A percentile compares a stretch with the other conserved stretches of the same genome.
Conservation (phyloP, 2,888 invertebrate species). For the Ypsolopha sequella region DNA sequence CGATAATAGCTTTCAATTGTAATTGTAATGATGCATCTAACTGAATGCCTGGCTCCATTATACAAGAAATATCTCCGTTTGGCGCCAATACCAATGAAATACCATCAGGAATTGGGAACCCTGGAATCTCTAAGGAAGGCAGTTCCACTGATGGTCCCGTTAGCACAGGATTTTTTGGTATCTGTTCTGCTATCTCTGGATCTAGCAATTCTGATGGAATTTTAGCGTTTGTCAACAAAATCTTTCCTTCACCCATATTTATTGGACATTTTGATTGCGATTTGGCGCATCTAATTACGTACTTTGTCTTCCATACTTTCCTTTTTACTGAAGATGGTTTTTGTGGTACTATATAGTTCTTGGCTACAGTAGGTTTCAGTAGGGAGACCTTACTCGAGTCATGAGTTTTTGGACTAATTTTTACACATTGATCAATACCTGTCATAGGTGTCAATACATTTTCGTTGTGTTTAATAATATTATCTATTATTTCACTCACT, state of each 20-base stretch:
- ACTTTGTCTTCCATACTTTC: conserved; percentile 16
- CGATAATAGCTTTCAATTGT: not conserved
- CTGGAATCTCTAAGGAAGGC: not conserved
- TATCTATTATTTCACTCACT: too few relatives aligned
- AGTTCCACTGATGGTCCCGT: not conserved
- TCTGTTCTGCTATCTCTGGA: conserved; percentile 9
- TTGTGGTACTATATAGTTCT: conserved; percentile 3
- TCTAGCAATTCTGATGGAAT: conserved; percentile 19
- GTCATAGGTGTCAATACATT: too few relatives aligned
- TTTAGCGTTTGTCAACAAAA: conserved; percentile 41
- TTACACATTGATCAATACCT: too few relatives aligned
- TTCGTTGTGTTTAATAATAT: too few relatives aligned
- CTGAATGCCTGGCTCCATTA: not conserved
- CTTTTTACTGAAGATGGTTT: conserved; percentile 21
- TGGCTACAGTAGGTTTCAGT: too few relatives aligned
- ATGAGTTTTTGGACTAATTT: too few relatives aligned
- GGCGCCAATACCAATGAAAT: conserved; percentile 23
- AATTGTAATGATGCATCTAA: not conserved
- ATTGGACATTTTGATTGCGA: conserved; percentile 11
- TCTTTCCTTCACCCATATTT: conserved; percentile 43
- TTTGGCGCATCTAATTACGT: conserved; percentile 17
- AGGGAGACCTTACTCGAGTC: too few relatives aligned
- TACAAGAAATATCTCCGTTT: conserved; percentile 18
- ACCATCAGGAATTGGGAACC: conserved; percentile 21
- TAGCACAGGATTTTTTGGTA: not conserved